Evolutionary conservation across 2,797 vertebrate genomes (phyloP).

Genomic region (Thamnophis elegans): DNA sequence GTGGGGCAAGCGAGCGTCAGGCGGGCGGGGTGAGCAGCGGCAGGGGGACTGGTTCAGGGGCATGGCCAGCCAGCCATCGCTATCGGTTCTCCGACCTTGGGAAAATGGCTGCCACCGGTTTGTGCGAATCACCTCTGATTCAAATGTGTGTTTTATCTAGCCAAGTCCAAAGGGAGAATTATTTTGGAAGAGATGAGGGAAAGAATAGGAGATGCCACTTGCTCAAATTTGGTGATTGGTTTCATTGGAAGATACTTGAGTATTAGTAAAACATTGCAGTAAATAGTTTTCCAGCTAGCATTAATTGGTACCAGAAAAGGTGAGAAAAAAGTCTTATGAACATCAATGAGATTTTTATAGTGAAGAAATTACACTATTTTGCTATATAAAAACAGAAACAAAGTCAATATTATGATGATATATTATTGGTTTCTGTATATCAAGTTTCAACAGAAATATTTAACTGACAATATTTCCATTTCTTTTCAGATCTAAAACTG

Average conservation of each 20-base stretch:
- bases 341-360: neutral
- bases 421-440: slow-evolving; percentile 41
- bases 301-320: neutral
- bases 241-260: neutral
- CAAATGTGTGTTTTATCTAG: neutral
- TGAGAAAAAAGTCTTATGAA: neutral
- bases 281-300: neutral
- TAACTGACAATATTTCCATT: slow-evolving; percentile 11
- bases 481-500: slow-evolving; percentile 67
- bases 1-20: no score
- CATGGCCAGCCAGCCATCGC: no score
- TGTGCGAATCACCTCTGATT: no score
- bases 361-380: neutral
- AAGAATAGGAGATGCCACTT: neutral
- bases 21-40: no score
- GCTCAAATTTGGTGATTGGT: neutral
- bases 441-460: slow-evolving; percentile 17
- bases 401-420: slow-evolving; percentile 7
- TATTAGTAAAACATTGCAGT: neutral
- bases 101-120: no score
- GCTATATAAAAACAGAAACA: neutral
- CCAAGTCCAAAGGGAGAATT: neutral
- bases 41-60: no score
- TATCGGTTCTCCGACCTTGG: no score
- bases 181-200: neutral